Conservation (phyloP, 2,113 vertebrate species). For the Bucco capensis region DNA sequence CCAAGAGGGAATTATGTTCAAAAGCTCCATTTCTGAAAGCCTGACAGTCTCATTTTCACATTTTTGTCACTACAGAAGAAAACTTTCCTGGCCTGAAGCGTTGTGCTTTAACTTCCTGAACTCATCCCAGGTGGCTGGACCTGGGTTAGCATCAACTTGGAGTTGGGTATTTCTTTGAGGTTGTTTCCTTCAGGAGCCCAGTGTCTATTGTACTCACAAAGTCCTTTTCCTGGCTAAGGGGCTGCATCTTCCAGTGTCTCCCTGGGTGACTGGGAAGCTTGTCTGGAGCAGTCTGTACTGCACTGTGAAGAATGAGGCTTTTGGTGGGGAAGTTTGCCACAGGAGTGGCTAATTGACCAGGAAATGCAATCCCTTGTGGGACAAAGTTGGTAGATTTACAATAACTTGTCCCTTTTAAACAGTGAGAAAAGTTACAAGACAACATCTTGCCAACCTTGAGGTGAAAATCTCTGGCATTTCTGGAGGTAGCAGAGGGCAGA, state of each 20-base stretch:
- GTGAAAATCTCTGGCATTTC: constrained; percentile 21
- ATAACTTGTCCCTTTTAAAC: background rate
- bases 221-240: background rate
- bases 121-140: background rate
- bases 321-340: background rate
- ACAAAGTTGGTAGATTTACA: background rate
- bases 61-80: background rate
- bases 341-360: background rate
- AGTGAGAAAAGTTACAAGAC: background rate
- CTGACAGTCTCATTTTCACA: background rate
- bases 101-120: background rate
- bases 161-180: background rate
- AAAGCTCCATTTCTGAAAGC: background rate
- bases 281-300: background rate
- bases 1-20: background rate
- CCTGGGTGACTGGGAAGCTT: background rate
- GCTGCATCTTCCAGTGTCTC: background rate
- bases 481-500: constrained; percentile 7
- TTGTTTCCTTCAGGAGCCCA: background rate
- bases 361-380: background rate
- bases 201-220: background rate
- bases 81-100: background rate
- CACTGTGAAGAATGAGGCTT: background rate
- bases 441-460: background rate
- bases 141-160: background rate